Evolutionary conservation across 2,797 vertebrate genomes (phyloP), one percentile per base, ranked within the genome.

Genomic region (Corythornis leucogaster): DNA sequence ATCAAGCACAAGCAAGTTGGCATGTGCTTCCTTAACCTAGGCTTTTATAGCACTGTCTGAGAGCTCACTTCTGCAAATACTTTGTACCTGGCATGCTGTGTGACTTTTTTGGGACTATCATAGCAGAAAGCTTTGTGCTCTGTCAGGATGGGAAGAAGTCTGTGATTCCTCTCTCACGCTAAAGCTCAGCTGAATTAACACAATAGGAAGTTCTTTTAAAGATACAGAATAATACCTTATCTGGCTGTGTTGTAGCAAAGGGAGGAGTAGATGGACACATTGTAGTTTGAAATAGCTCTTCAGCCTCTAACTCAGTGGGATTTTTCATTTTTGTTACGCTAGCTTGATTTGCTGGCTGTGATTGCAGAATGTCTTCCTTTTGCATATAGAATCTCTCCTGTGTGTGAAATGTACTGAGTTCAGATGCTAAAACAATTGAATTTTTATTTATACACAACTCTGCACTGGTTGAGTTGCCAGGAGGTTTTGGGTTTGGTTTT

Each of bases 1-100:
- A 94, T 92, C 91, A 94, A 88, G 91, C 82, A 93, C 89, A 88
- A 96, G 77, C 71, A 78, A 93, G 87, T 14, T 85, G 48, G 63
- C 43, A 6, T 92, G 69, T 87, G 73, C 87, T 91, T 95, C 69
- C 82, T 95, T 95, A 95, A 84, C 80, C 88, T 73, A 61, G 85
- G 81, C 90, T 93, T 96, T 96, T 85, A 74, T 64, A 83, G 79
- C 43, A 66, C 54, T 90, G 62, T 89, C 85, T 81, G 82, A 87
- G 76, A 74, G 82, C 62, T 96, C 55, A 21, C 69, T 95, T 82
- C 77, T 88, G 82, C 74, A 76, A 45, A 61, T 89, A 53, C 73
- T 93, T 90, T 90, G 87, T 93, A 93, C 70, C 71, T 88, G 88
- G 75, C 82, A 67, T 64, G 80, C 70, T 92, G 73, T 0, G 30